phyloP scores from a whole-genome alignment of 92 coral and sea anemone species.

The Parazoanthus darwini region DNA sequence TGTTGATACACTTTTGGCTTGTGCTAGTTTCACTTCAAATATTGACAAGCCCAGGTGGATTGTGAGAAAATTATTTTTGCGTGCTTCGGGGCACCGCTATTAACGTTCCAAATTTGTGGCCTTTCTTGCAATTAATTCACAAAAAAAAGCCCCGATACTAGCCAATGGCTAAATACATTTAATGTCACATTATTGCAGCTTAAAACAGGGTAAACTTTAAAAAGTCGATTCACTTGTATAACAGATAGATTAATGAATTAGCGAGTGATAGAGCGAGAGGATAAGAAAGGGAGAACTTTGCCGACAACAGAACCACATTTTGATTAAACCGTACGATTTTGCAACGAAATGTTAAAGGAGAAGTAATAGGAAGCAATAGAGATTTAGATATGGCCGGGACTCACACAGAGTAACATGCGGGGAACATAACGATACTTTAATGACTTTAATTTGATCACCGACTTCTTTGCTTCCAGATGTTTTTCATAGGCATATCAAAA shows the following conservation, averaged over 20 bases:
- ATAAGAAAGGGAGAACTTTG: slow-evolving; percentile 19
- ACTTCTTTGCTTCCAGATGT: slow-evolving; percentile 36
- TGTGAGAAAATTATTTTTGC: slow-evolving; percentile 14
- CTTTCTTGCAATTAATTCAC: slow-evolving; percentile 31
- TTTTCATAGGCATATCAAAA: slow-evolving; percentile 4
- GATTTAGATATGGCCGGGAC: slow-evolving; percentile 14
- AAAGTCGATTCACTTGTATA: slow-evolving; percentile 34
- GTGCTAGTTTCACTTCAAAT: slow-evolving; percentile 17
- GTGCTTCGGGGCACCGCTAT: slow-evolving; percentile 49
- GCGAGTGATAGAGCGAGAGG: slow-evolving; percentile 6
- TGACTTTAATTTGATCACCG: slow-evolving; percentile 27
- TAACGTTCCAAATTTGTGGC: slow-evolving; percentile 44
- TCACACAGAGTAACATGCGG: slow-evolving; percentile 43
- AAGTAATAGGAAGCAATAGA: slow-evolving; percentile 24
- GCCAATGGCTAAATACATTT: slow-evolving; percentile 42
- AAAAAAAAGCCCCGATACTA: slow-evolving; percentile 17
- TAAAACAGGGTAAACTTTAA: slow-evolving; percentile 32
- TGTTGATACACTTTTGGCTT: neutral
- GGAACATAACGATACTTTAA: slow-evolving; percentile 43
- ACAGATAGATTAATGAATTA: slow-evolving; percentile 40
- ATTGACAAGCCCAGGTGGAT: slow-evolving; percentile 18
- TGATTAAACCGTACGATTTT: slow-evolving; percentile 31
- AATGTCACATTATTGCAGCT: slow-evolving; percentile 25
- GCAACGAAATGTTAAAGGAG: slow-evolving; percentile 5
- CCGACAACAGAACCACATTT: slow-evolving; percentile 34